Evolutionary conservation across 1,140 invertebrate genomes (phyloP).

Genomic region (Micrasema longulum): DNA sequence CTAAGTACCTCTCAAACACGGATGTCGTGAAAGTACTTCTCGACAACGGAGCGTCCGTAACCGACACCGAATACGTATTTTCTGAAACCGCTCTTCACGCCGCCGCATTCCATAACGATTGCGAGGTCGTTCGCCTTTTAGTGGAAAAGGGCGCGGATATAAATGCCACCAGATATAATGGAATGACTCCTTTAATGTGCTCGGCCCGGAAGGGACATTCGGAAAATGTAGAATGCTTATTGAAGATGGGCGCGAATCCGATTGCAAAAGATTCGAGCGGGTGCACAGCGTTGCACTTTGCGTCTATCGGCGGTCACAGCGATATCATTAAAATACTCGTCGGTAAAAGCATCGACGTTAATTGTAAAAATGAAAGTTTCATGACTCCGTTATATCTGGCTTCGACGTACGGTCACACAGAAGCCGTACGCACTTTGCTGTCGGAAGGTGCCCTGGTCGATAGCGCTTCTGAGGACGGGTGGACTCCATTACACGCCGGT

Average conservation of each 20-base stretch:
- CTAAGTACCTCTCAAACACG: background rate
- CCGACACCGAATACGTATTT: background rate
- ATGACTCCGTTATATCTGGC: background rate
- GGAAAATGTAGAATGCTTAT: background rate
- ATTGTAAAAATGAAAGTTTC: background rate
- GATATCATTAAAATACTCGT: background rate
- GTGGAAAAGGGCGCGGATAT: background rate
- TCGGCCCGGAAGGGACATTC: background rate
- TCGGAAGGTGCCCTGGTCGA: background rate
- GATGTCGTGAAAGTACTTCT: conserved; percentile 11
- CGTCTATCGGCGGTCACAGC: background rate
- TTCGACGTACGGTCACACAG: background rate
- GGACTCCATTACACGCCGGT: background rate
- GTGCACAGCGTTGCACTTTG: background rate
- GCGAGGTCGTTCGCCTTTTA: background rate
- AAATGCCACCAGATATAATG: background rate
- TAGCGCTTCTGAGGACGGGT: background rate
- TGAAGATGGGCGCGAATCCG: background rate
- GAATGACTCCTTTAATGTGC: conserved; percentile 1
- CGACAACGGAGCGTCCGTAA: background rate
- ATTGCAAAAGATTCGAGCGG: background rate
- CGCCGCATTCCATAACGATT: background rate
- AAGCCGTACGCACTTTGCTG: background rate
- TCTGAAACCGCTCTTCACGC: background rate
- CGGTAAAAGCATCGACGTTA: background rate